phyloP scores from a whole-genome alignment of 2,113 vertebrate genomes.

The Eudyptes chrysolophus region DNA sequence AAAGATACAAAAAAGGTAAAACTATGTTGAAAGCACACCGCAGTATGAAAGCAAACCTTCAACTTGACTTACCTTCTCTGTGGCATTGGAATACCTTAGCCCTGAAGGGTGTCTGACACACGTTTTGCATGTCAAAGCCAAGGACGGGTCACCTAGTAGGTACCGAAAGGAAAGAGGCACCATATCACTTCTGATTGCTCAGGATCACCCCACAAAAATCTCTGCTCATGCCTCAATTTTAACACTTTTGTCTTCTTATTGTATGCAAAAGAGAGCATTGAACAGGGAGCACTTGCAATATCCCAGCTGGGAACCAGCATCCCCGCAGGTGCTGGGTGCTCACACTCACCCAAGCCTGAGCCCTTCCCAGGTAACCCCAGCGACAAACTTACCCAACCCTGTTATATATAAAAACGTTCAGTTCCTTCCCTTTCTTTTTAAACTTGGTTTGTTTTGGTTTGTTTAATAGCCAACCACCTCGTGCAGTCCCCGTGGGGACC shows the following conservation, averaged over 20 bases:
- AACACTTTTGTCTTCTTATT: not conserved
- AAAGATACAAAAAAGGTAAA: not conserved
- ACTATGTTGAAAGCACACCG: not conserved
- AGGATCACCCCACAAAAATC: not conserved
- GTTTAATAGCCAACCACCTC: not conserved
- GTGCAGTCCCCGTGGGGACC: not conserved
- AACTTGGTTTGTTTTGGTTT: not conserved
- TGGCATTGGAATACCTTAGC: not conserved
- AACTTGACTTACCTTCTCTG: not conserved
- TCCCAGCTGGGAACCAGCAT: not conserved
- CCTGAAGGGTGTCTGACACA: not conserved
- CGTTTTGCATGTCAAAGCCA: not conserved
- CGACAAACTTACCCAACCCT: not conserved
- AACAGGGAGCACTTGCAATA: not conserved
- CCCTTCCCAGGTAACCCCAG: not conserved
- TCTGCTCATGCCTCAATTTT: not conserved
- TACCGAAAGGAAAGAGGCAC: not conserved
- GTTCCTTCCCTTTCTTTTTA: not conserved
- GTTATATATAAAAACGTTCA: not conserved
- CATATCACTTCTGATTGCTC: not conserved
- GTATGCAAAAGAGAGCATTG: not conserved
- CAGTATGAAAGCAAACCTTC: not conserved
- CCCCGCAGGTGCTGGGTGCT: accelerated
- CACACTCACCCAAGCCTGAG: not conserved
- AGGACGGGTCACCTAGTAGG: not conserved